A percentile compares a stretch with the other conserved stretches of the same genome.
phyloP scores from a whole-genome alignment of 2,113 vertebrate species.

The Pitta sordida region DNA sequence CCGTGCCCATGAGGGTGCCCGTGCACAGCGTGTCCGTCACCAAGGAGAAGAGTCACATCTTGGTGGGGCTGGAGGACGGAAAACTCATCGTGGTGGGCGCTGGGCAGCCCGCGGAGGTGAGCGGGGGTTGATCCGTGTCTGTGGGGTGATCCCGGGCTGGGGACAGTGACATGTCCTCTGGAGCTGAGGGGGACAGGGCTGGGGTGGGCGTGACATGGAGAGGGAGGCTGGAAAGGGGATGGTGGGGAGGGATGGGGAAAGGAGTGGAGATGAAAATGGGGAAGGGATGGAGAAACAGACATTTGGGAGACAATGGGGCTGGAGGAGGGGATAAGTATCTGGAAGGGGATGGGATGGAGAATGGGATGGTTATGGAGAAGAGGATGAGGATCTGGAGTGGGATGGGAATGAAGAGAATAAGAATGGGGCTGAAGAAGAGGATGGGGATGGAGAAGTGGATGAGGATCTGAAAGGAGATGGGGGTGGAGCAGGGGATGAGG shows the following conservation, averaged over 20 bases:
- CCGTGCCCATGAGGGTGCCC: constrained; percentile 87
- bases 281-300: not conserved
- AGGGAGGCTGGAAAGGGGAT: not conserved
- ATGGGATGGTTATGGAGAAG: not conserved
- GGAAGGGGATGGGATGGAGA: not conserved
- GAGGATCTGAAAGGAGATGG: not conserved
- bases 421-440: no score
- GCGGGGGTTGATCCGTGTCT: accelerated
- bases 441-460: not conserved
- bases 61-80: constrained; percentile 92
- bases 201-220: not conserved
- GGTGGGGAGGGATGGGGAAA: not conserved
- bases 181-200: not conserved
- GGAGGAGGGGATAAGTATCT: no score
- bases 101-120: constrained; percentile 91
- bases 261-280: no score
- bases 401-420: not conserved
- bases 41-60: constrained; percentile 92
- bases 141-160: not conserved
- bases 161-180: not conserved
- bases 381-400: not conserved
- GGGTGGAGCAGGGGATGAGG: not conserved
- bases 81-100: constrained; percentile 96
- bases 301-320: not conserved
- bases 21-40: constrained; percentile 90